phyloP scores from a whole-genome alignment of 2,888 invertebrate genomes.

The Lingula anatina region DNA sequence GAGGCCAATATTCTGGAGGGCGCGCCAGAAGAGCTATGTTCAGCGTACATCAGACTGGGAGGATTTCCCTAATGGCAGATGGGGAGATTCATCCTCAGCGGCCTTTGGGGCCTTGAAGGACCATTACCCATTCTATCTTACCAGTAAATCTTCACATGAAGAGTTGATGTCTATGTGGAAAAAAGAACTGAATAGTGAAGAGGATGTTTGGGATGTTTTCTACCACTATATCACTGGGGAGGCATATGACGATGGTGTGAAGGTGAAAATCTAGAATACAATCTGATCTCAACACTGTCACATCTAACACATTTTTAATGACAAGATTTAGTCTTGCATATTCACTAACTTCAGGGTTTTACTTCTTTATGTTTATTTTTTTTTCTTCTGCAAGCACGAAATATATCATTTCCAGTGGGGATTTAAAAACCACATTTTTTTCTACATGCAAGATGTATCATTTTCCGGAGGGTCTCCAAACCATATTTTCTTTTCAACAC shows the following conservation, averaged over 20 bases:
- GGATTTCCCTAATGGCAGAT: conserved; percentile 61
- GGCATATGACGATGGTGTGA: conserved; percentile 51
- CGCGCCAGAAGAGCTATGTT: conserved; percentile 57
- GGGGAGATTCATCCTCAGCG: conserved; percentile 59
- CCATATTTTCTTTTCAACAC: no score
- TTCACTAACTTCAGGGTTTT: no score
- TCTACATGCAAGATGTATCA: no score
- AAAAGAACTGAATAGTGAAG: conserved; percentile 50
- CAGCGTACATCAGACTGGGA: conserved; percentile 59
- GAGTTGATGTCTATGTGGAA: conserved; percentile 58
- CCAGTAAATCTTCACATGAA: conserved; percentile 43
- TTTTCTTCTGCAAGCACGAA: no score
- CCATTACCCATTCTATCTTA: conserved; percentile 59
- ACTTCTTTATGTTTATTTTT: no score
- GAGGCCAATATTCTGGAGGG: conserved; percentile 60
- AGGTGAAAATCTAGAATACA: no score
- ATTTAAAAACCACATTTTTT: no score
- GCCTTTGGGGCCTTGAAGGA: conserved; percentile 59
- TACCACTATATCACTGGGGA: conserved; percentile 53
- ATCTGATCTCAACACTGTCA: no score
- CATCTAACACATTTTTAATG: no score
- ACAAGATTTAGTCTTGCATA: no score
- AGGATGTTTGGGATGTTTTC: conserved; percentile 59
- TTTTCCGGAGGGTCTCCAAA: no score
- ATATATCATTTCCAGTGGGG: no score